Evolutionary conservation across 2,888 invertebrate species (phyloP), one percentile per base, ranked within the genome.

Genomic region (Cerceris ruficornis): DNA sequence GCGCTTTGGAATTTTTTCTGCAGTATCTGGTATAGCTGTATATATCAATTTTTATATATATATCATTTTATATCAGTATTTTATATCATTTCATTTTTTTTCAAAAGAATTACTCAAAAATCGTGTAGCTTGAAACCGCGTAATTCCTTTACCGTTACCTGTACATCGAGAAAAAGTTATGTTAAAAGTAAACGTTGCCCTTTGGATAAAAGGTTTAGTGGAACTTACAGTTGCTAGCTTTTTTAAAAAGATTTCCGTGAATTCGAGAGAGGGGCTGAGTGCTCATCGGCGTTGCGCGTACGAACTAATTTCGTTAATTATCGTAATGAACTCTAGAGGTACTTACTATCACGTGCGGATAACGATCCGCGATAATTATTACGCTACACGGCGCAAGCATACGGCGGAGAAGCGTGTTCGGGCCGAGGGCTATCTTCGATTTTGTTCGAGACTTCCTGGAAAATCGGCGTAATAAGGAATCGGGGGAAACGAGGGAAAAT

Each of bases 301-400:
- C 43, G 8, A 28, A 58, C 75, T 88, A 82, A 88, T 88, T 89
- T 86, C 70, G 75, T 87, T 89, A 85, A 90, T 89, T 88, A 86
- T 67, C 74, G 69, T 77, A 81, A 84, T 81, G 82, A 86, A 81
- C 80, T 72, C 72, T 65, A 62, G 60, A 65, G 49, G 69, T 49
- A 43, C 57, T 52, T 69, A 72, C 73, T 77, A 82, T 81, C 81
- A 69, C 73, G 68, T 69, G 65, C 70, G 77, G 77, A 76, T 84
- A 88, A 83, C 72, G 70, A 83, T 80, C 64, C 74, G 49, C 61
- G 80, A 80, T 88, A 84, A 87, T 87, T 86, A 84, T 83, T 75
- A 55, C 81, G 81, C 77, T 77, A 64, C 59, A 72, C 62, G 55
- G 70, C 41, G 41, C 60, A 62, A 57, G 65, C 52, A 70, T 64